Evolutionary conservation across 1,140 invertebrate species (phyloP), one percentile per base, ranked within the genome.

Genomic region (Arion vulgaris): DNA sequence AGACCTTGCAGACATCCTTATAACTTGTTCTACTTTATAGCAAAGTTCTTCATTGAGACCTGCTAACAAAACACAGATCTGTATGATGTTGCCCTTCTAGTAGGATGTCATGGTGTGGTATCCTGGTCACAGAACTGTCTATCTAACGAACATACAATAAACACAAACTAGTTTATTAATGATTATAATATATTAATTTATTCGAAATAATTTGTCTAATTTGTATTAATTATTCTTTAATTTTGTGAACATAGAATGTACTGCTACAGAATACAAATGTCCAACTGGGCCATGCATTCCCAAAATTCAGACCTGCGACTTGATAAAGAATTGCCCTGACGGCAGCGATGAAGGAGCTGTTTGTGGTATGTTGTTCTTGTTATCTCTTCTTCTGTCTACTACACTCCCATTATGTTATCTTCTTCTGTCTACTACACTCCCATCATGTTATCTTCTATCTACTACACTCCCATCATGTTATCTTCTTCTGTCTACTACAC

Each of bases 211-310:
- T n/a, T n/a, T n/a, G n/a, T n/a, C n/a, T 45, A 45, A 45, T 45
- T 45, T 45, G 5, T 45, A 45, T n/a, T n/a, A 45, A 45, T 45
- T 45, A 45, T 7, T 45, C 41, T 45, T 45, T 11, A n/a, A 15
- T 57, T 57, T 19, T 19, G 45, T 19, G 19, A 57, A 57, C 19
- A 57, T 81, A 89, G 88, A 32, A 7, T 90, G 89, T 73, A 86
- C 66, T 15, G 45, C 28, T 0, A 32, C 77, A n/a, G 88, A 90
- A 78, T 91, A 86, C 81, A 81, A 84, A 41, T 91, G 90, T 86
- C 36, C 41, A 7, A 85, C 78, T 85, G 87, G 86, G 9, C 83
- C 85, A 2, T 99, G 98, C 91, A 98, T 99, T 82, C 96, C 97
- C 0, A 95, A 94, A 82, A 96, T 96, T 89, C 98, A 96, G 96